Percentiles rank a stretch among this genome's conserved stretches.
These are phyloP conservation scores for Diaprepes abbreviatus DNA, from an alignment of 2,888 invertebrate genomes.

Conservation along the genomic window DNA sequence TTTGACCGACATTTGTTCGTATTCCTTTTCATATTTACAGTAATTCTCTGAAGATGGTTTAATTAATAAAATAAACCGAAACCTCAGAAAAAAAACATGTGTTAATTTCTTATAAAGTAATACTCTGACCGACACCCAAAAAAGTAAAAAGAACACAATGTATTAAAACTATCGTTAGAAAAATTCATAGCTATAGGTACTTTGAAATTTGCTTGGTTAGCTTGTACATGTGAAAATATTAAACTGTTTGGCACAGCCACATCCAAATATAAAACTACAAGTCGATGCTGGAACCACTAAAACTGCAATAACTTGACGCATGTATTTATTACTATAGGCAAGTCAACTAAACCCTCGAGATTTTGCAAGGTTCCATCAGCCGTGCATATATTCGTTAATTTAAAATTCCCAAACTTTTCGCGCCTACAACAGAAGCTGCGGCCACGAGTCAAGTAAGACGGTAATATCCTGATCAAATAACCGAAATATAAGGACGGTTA, in stretches of 20 bases:
- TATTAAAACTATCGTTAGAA: no score
- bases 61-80: no score
- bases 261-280: slow-evolving; percentile 10
- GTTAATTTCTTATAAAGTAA: no score
- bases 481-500: slow-evolving; percentile 18
- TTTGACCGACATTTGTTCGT: no score
- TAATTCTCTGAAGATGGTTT: no score
- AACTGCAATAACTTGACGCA: background rate
- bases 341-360: slow-evolving; percentile 6
- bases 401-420: background rate
- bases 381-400: slow-evolving; percentile 5
- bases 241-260: background rate
- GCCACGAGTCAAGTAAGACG: slow-evolving; percentile 2
- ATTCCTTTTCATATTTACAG: no score
- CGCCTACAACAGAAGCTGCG: background rate
- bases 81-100: no score
- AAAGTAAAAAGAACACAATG: no score
- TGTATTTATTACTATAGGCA: background rate
- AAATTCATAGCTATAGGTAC: slow-evolving; percentile 2
- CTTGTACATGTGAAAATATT: slow-evolving; percentile 1
- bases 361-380: slow-evolving; percentile 15
- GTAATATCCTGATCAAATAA: background rate
- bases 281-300: slow-evolving; percentile 10
- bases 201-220: background rate
- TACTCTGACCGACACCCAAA: no score